These are phyloP conservation scores for Thunnus albacares DNA, from an alignment of 2,797 vertebrate species.

Conservation along the genomic window DNA sequence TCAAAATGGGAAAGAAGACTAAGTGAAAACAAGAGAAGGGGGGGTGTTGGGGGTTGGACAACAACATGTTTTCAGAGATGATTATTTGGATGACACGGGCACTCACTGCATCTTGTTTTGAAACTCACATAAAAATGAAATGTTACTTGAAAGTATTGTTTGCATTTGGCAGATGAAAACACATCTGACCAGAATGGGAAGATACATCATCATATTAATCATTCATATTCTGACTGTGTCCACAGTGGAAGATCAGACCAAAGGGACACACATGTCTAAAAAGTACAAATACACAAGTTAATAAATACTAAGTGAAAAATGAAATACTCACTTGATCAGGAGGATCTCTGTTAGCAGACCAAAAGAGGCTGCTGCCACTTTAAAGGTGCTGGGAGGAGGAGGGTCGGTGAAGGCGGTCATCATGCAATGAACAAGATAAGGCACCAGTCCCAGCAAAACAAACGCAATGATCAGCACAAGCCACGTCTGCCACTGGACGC, in stretches of 20 bases:
- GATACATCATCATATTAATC: conserved; percentile 3
- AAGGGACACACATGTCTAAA: conserved; percentile 18
- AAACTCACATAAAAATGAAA: conserved; percentile 53
- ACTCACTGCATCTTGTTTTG: conserved; percentile 45
- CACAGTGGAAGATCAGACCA: conserved; percentile 25
- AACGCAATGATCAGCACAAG: conserved; percentile 20
- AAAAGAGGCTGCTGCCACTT: conserved; percentile 75
- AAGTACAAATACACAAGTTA: conserved; percentile 13
- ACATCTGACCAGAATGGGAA: conserved; percentile 4
- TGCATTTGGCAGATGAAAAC: conserved; percentile 46
- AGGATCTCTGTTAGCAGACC: conserved; percentile 72
- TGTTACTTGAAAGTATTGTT: conserved; percentile 40
- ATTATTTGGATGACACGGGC: conserved; percentile 59
- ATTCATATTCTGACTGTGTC: conserved; percentile 33
- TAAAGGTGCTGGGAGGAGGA: conserved; percentile 67
- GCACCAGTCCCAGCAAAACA: conserved; percentile 62
- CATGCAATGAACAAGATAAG: conserved; percentile 70
- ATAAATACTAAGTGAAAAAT: not conserved
- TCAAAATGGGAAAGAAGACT: conserved; percentile 88
- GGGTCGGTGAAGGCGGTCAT: conserved; percentile 68
- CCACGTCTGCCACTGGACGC: conserved; percentile 75
- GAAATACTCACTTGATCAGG: conserved; percentile 77
- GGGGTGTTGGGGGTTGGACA: conserved; percentile 39
- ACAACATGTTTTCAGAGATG: conserved; percentile 64
- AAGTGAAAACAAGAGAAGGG: conserved; percentile 56